Evolutionary conservation across 2,888 invertebrate genomes (phyloP).

Genomic region (Hemaris fuciformis): DNA sequence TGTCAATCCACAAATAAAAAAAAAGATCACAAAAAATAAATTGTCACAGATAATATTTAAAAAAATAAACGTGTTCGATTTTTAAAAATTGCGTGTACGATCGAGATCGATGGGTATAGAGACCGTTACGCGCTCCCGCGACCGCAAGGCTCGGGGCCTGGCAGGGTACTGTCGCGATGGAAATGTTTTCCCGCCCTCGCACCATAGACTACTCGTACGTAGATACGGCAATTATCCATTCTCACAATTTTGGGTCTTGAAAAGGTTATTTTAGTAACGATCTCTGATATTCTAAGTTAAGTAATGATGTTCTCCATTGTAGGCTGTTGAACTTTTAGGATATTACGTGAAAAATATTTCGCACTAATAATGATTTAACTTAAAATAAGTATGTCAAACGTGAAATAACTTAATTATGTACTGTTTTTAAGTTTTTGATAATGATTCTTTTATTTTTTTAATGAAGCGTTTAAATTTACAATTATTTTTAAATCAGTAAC

Average conservation of each 20-base stretch:
- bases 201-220: slow-evolving; percentile 45
- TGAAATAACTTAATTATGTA: not conserved
- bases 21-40: not conserved
- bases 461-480: too few relatives aligned
- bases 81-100: slow-evolving; percentile 8
- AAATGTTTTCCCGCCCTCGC: slow-evolving; percentile 62
- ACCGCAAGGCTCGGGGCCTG: slow-evolving; percentile 50
- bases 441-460: too few relatives aligned
- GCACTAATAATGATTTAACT: too few relatives aligned
- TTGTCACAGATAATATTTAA: not conserved
- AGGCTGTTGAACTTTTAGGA: not conserved
- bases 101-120: slow-evolving; percentile 21
- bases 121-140: slow-evolving; percentile 26
- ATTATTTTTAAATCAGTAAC: too few relatives aligned
- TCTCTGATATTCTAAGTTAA: not conserved
- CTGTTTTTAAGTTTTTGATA: too few relatives aligned
- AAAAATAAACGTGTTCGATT: slow-evolving; percentile 14
- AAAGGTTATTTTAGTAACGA: not conserved
- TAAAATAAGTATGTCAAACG: not conserved
- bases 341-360: not conserved
- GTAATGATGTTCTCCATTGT: not conserved
- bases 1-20: not conserved
- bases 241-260: not conserved
- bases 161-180: slow-evolving; percentile 55
- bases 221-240: slow-evolving; percentile 20